These are phyloP conservation scores for Petromus typicus DNA, from an alignment of 2,113 vertebrate genomes.

Conservation along the genomic window DNA sequence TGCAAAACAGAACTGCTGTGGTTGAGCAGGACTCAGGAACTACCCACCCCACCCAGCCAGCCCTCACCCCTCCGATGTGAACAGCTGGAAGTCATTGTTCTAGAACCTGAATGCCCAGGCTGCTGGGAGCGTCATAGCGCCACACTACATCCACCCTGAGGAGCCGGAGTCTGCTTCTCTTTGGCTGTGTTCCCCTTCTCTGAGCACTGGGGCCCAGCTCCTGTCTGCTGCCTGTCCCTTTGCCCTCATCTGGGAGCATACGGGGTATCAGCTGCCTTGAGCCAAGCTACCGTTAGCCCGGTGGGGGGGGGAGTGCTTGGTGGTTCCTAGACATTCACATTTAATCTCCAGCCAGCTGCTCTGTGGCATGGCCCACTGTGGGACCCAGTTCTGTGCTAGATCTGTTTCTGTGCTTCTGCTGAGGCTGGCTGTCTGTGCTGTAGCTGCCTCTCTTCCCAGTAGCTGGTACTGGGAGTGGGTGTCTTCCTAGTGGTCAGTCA, in stretches of 20 bases:
- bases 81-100: not conserved
- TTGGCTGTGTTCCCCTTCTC: not conserved
- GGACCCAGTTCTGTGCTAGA: not conserved
- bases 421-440: not conserved
- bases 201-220: not conserved
- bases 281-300: no score
- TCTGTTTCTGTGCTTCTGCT: not conserved
- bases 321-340: not conserved
- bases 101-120: not conserved
- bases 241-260: not conserved
- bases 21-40: not conserved
- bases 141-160: fast-evolving
- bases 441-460: not conserved
- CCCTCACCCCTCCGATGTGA: not conserved
- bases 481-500: not conserved
- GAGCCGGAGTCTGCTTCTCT: not conserved
- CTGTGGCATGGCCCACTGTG: not conserved
- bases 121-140: not conserved
- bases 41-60: not conserved
- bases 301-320: no score
- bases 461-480: not conserved
- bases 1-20: not conserved
- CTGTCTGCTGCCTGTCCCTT: not conserved
- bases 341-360: not conserved
- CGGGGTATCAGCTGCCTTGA: not conserved